These are phyloP conservation scores for Megaceryle alcyon DNA, from an alignment of 2,797 vertebrate species.

Conservation along the genomic window DNA sequence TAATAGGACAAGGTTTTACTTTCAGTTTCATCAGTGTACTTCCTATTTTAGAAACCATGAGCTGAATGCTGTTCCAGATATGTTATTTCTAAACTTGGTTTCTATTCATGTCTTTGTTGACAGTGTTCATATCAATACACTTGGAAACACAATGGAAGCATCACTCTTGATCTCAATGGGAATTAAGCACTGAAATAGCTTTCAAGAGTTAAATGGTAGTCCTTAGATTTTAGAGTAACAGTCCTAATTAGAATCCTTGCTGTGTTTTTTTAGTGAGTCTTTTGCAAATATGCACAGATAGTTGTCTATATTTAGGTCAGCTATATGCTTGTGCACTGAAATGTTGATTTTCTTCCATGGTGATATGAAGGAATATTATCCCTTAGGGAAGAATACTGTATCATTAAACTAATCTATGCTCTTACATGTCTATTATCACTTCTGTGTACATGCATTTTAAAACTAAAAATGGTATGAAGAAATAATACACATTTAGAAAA, in stretches of 20 bases:
- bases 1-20: background rate
- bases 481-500: background rate
- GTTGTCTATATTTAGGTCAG: constrained; percentile 14
- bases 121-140: background rate
- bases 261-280: background rate
- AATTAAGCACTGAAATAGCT: background rate
- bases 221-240: background rate
- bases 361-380: background rate
- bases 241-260: background rate
- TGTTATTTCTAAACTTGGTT: background rate
- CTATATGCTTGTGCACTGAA: background rate
- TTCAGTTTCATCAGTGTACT: background rate
- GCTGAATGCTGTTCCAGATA: background rate
- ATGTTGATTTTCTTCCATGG: background rate
- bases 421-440: background rate
- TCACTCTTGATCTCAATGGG: background rate
- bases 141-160: background rate
- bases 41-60: background rate
- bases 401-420: background rate
- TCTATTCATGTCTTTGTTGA: background rate
- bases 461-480: background rate
- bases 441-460: background rate
- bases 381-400: background rate
- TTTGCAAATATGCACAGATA: background rate
- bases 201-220: background rate